phyloP scores from a whole-genome alignment of 2,888 invertebrate genomes.

The Imbricaverruca yamaguchii region DNA sequence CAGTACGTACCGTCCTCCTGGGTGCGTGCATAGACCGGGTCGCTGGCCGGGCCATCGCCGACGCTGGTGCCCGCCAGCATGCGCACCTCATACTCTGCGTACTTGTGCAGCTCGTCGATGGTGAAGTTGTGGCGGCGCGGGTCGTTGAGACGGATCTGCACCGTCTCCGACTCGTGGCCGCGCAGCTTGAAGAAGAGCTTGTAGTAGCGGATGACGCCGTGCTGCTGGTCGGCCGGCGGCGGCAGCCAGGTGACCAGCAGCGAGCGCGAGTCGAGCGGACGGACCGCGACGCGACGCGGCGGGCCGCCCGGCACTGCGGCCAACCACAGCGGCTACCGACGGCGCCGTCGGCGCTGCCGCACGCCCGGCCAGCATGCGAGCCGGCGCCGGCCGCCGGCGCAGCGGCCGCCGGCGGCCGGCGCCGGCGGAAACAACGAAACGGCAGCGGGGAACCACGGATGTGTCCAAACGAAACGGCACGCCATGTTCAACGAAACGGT shows the following conservation, averaged over 20 bases:
- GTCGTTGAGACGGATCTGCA: slow-evolving; percentile 58
- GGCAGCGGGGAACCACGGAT: slow-evolving; percentile 12
- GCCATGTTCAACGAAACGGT: slow-evolving; percentile 7
- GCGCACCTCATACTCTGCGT: slow-evolving; percentile 96
- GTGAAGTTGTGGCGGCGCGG: slow-evolving; percentile 66
- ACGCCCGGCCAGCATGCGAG: neutral
- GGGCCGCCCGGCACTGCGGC: slow-evolving; percentile 86
- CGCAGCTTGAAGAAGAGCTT: slow-evolving; percentile 83
- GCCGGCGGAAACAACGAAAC: slow-evolving; percentile 21
- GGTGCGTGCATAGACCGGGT: slow-evolving; percentile 84
- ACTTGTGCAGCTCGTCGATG: slow-evolving; percentile 82
- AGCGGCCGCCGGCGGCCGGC: neutral
- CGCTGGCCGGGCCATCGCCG: slow-evolving; percentile 90
- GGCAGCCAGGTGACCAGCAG: slow-evolving; percentile 88
- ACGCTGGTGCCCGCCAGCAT: slow-evolving; percentile 92
- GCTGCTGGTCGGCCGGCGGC: slow-evolving; percentile 80
- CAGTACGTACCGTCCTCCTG: slow-evolving; percentile 93
- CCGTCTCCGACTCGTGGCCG: slow-evolving; percentile 71
- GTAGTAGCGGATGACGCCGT: slow-evolving; percentile 91
- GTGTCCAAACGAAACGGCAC: slow-evolving; percentile 22
- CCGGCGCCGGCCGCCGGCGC: neutral
- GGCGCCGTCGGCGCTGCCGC: neutral
- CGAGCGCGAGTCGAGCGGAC: slow-evolving; percentile 78
- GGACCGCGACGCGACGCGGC: slow-evolving; percentile 85
- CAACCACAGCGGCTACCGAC: neutral